Percentiles rank a stretch among this genome's conserved stretches.
Conservation (phyloP, 2,797 vertebrate species). For the Sebastes steindachneri region DNA sequence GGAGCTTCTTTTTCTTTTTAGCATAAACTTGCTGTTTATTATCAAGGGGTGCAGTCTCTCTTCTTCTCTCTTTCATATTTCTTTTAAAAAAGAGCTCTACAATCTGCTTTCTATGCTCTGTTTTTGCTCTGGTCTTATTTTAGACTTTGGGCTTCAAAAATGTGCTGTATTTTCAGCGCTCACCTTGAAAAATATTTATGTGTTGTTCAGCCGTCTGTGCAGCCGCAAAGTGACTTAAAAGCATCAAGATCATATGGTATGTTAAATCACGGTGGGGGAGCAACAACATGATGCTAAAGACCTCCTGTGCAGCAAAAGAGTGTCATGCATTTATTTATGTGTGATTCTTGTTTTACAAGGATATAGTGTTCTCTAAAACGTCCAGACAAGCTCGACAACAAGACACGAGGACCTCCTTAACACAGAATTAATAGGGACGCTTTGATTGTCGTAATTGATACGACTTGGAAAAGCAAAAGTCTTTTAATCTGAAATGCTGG, state of each 20-base stretch:
- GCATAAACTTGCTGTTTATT: conserved; percentile 82
- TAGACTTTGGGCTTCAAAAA: conserved; percentile 44
- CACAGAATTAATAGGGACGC: conserved; percentile 21
- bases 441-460: conserved; percentile 1
- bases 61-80: conserved; percentile 38
- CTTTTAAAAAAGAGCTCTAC: conserved; percentile 21
- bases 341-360: conserved; percentile 62
- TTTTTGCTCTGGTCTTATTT: conserved; percentile 43
- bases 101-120: conserved; percentile 36
- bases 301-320: conserved; percentile 50
- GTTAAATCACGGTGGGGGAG: conserved; percentile 56
- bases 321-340: conserved; percentile 74
- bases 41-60: conserved; percentile 62
- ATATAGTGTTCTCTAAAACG: conserved; percentile 51
- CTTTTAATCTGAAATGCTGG: conserved; percentile 16
- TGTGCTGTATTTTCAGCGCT: conserved; percentile 46
- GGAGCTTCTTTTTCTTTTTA: conserved; percentile 79
- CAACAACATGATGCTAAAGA: conserved; percentile 63
- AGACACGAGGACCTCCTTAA: conserved; percentile 1
- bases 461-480: neutral
- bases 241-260: conserved; percentile 48
- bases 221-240: conserved; percentile 64
- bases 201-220: conserved; percentile 15
- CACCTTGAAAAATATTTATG: conserved; percentile 63
- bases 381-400: conserved; percentile 37